These are phyloP conservation scores for Ammodytes marinus DNA, from an alignment of 2,113 vertebrate genomes.

Conservation along the genomic window DNA sequence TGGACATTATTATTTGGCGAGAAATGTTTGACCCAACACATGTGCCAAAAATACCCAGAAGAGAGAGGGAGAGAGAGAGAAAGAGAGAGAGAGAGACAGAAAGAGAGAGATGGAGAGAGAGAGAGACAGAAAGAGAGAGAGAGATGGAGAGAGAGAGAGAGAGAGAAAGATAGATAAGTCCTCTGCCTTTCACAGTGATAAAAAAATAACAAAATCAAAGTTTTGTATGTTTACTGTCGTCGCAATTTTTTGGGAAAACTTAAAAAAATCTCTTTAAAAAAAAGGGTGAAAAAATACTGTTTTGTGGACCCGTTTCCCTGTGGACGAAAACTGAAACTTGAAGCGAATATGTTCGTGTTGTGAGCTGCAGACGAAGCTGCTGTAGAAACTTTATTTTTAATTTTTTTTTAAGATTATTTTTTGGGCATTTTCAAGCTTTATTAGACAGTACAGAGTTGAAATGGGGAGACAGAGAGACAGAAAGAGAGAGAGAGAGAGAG, in stretches of 20 bases:
- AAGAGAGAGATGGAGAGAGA: constrained; percentile 16
- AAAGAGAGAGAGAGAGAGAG: no score
- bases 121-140: constrained; percentile 21
- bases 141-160: constrained; percentile 21
- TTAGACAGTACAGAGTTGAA: no score
- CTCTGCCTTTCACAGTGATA: constrained; percentile 57
- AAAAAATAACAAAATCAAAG: neutral
- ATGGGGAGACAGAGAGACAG: no score
- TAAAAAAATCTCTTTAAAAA: constrained; percentile 15
- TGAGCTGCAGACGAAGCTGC: constrained; percentile 39
- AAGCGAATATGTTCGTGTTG: constrained; percentile 34
- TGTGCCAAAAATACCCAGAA: constrained; percentile 71
- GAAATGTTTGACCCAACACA: constrained; percentile 25
- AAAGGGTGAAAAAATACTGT: constrained; percentile 4
- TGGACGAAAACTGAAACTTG: constrained; percentile 49
- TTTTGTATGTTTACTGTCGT: constrained; percentile 70
- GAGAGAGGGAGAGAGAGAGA: constrained; percentile 17
- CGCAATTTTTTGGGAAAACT: constrained; percentile 34
- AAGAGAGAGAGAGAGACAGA: constrained; percentile 19
- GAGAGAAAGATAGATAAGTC: constrained; percentile 21
- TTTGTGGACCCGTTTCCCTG: constrained; percentile 26
- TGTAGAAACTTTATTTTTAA: constrained; percentile 27
- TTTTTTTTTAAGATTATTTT: neutral
- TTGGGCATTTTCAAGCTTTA: no score
- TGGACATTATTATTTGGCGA: constrained; percentile 18